Percentiles rank a stretch among this genome's conserved stretches.
phyloP scores from a whole-genome alignment of 2,888 invertebrate genomes.

The Carcina quercana region DNA sequence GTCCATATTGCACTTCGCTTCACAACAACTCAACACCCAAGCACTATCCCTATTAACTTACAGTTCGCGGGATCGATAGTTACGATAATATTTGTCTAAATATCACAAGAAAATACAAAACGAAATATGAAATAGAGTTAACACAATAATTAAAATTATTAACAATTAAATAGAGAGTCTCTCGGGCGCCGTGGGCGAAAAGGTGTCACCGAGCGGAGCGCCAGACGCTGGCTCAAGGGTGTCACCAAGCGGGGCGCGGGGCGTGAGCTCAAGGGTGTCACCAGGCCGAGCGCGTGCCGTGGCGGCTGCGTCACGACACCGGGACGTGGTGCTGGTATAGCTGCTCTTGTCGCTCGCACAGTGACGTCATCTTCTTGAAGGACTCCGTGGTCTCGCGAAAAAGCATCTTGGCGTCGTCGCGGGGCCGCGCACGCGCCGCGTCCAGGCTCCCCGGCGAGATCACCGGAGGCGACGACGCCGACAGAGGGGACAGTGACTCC shows the following conservation, averaged over 20 bases:
- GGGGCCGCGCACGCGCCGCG: conserved; percentile 56
- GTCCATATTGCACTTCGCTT: conserved; percentile 68
- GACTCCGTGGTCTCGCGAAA: conserved; percentile 70
- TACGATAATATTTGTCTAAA: conserved; percentile 72
- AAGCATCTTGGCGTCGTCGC: conserved; percentile 67
- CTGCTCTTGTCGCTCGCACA: conserved; percentile 70
- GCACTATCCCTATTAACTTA: conserved; percentile 67
- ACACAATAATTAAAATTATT: conserved; percentile 71
- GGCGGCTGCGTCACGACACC: conserved; percentile 66
- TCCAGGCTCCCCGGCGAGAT: conserved; percentile 62
- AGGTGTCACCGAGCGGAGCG: too few species aligned
- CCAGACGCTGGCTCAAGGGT: too few species aligned
- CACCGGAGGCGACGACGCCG: conserved; percentile 65
- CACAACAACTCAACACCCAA: conserved; percentile 52
- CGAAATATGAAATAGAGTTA: conserved; percentile 71
- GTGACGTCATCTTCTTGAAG: conserved; percentile 69
- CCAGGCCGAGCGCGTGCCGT: conserved; percentile 52
- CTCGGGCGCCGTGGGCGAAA: conserved; percentile 35
- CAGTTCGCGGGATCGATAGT: conserved; percentile 68
- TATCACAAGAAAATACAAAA: conserved; percentile 75
- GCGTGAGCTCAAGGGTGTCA: too few species aligned
- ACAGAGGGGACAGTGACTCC: conserved; percentile 63
- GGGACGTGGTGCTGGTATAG: conserved; percentile 72
- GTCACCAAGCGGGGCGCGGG: too few species aligned
- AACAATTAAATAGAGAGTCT: conserved; percentile 68